These are phyloP conservation scores for Arrhamphus sclerolepis DNA, from an alignment of 2,797 vertebrate genomes.

Conservation along the genomic window DNA sequence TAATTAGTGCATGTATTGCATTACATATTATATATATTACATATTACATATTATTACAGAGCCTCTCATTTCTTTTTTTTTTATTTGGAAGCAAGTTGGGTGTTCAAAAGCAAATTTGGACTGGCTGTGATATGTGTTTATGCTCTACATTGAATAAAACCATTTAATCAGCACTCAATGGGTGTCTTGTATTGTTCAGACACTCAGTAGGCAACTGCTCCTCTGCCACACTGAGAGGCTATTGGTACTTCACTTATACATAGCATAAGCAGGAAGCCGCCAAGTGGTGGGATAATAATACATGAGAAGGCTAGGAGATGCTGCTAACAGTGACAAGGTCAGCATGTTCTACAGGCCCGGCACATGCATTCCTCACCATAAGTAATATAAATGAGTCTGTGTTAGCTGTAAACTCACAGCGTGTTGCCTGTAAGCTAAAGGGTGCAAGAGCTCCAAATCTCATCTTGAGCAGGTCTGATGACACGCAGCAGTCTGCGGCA, in stretches of 20 bases:
- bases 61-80: slow-evolving; percentile 33
- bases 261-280: slow-evolving; percentile 46
- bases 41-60: no score
- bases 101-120: slow-evolving; percentile 44
- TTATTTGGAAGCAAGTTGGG: slow-evolving; percentile 30
- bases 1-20: slow-evolving; percentile 50
- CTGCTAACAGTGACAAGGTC: slow-evolving; percentile 87
- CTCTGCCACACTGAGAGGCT: slow-evolving; percentile 39
- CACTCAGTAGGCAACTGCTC: slow-evolving; percentile 45
- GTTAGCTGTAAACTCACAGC: slow-evolving; percentile 77
- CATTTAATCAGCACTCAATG: slow-evolving; percentile 57
- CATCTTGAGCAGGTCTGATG: slow-evolving; percentile 50
- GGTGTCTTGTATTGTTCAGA: slow-evolving; percentile 39
- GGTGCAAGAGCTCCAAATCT: slow-evolving; percentile 66
- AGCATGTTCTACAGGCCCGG: slow-evolving; percentile 81
- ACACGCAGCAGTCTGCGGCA: slow-evolving; percentile 22
- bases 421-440: slow-evolving; percentile 78
- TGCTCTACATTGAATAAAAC: slow-evolving; percentile 47
- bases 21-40: no score
- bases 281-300: slow-evolving; percentile 53
- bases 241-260: slow-evolving; percentile 41
- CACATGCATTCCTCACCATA: slow-evolving; percentile 73
- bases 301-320: slow-evolving; percentile 61
- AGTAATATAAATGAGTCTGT: slow-evolving; percentile 84
- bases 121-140: slow-evolving; percentile 31